A percentile compares a stretch with the other conserved stretches of the same genome.
phyloP scores from a whole-genome alignment of 2,113 vertebrate species.

The Kryptolebias marmoratus region DNA sequence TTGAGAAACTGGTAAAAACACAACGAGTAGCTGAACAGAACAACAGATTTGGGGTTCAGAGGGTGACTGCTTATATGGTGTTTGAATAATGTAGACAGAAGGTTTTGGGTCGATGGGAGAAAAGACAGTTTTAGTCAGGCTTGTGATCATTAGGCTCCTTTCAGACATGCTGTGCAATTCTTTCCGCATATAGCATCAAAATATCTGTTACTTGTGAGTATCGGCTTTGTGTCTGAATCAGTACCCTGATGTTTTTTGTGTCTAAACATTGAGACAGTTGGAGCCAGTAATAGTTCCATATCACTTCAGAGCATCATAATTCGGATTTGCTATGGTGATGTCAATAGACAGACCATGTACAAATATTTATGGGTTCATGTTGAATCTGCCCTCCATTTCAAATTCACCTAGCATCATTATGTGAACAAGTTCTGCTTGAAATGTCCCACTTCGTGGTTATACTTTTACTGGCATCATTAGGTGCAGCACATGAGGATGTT shows the following conservation, averaged over 20 bases:
- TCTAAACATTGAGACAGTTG: background rate
- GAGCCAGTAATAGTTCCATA: background rate
- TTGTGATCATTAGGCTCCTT: background rate
- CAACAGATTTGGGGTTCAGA: constrained; percentile 16
- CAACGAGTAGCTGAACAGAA: background rate
- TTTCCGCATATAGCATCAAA: background rate
- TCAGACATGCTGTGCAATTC: background rate
- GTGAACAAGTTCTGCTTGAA: background rate
- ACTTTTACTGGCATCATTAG: background rate
- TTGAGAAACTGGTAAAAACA: constrained; percentile 26
- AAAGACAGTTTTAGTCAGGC: constrained; percentile 1
- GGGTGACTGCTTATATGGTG: constrained; percentile 25
- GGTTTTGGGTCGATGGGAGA: background rate
- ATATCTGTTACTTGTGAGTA: background rate
- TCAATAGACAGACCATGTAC: background rate
- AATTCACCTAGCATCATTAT: background rate
- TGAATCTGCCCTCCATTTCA: background rate
- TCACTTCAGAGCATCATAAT: background rate
- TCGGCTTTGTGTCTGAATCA: background rate
- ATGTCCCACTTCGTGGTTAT: background rate
- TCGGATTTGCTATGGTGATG: background rate
- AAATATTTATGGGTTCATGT: background rate
- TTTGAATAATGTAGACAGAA: constrained; percentile 30
- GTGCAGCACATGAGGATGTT: background rate
- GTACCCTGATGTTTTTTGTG: background rate